phyloP scores from a whole-genome alignment of 1,140 invertebrate genomes.

The Calliopsis andreniformis region DNA sequence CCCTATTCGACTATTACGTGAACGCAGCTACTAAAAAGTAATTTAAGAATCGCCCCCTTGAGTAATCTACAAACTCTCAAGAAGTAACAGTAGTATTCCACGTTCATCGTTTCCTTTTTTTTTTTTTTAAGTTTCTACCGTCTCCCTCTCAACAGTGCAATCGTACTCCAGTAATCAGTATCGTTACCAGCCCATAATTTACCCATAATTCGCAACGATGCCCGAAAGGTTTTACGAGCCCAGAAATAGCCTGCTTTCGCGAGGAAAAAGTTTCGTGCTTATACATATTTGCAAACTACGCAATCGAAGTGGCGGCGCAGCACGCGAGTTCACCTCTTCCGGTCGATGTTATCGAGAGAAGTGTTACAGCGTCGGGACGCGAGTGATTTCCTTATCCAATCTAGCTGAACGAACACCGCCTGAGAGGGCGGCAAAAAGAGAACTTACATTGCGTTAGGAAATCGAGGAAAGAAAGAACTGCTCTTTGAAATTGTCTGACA shows the following conservation, averaged over 20 bases:
- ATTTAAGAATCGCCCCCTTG: too few relatives aligned
- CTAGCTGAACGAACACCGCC: conserved; percentile 19
- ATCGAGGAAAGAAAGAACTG: background rate
- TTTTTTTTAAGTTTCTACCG: background rate
- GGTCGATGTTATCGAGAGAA: conserved; percentile 53
- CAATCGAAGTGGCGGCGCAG: conserved; percentile 23
- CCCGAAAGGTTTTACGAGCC: conserved; percentile 23
- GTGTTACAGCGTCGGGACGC: conserved; percentile 42
- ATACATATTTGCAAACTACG: conserved; percentile 52
- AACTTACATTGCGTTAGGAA: background rate
- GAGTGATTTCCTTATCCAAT: conserved; percentile 53
- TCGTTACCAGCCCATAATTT: conserved; percentile 1
- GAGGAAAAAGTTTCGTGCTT: conserved; percentile 23
- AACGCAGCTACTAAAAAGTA: too few relatives aligned
- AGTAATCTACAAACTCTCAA: background rate
- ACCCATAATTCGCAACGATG: conserved; percentile 9
- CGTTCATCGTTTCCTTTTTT: background rate
- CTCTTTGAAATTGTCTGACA: too few relatives aligned
- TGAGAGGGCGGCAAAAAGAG: background rate
- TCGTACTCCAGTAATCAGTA: background rate
- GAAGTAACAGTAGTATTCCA: background rate
- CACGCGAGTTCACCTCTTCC: conserved; percentile 54
- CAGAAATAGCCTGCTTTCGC: background rate
- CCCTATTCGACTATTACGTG: too few relatives aligned
- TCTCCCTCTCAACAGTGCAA: too few relatives aligned